Evolutionary conservation across 2,888 invertebrate genomes (phyloP).

Genomic region (Leptodirus hochenwartii): DNA sequence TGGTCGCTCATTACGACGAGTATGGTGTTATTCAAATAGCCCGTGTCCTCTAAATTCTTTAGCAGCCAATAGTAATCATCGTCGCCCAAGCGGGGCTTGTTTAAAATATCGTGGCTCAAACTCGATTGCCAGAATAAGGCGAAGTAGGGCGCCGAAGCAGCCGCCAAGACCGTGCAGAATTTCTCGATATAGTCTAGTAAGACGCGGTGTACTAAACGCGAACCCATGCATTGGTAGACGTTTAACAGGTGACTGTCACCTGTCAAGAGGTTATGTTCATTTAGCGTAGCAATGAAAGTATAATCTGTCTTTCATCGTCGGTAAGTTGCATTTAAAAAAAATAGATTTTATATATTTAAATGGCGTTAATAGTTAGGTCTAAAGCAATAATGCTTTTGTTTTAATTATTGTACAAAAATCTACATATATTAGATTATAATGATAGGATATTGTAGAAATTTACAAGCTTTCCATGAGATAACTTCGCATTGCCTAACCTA

Average conservation of each 20-base stretch:
- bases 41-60: conserved; percentile 29
- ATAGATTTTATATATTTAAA: too few relatives aligned
- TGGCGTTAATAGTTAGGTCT: too few relatives aligned
- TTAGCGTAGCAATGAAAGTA: too few relatives aligned
- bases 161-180: conserved; percentile 38
- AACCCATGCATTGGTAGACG: conserved; percentile 50
- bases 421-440: too few relatives aligned
- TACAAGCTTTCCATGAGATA: too few relatives aligned
- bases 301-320: too few relatives aligned
- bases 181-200: conserved; percentile 52
- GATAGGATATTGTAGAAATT: too few relatives aligned
- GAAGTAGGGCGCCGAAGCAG: conserved; percentile 45
- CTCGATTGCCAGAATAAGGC: conserved; percentile 73
- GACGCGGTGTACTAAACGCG: conserved; percentile 47
- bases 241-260: conserved; percentile 26
- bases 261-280: too few relatives aligned
- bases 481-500: too few relatives aligned
- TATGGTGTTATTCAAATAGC: conserved; percentile 45
- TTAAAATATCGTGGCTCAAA: conserved; percentile 69
- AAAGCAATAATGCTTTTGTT: too few relatives aligned
- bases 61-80: conserved; percentile 40
- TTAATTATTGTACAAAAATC: too few relatives aligned
- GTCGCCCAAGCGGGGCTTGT: conserved; percentile 60
- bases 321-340: too few relatives aligned
- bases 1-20: conserved; percentile 73